Evolutionary conservation across 2,888 invertebrate genomes (phyloP).

Genomic region (Sarcophaga carnaria): DNA sequence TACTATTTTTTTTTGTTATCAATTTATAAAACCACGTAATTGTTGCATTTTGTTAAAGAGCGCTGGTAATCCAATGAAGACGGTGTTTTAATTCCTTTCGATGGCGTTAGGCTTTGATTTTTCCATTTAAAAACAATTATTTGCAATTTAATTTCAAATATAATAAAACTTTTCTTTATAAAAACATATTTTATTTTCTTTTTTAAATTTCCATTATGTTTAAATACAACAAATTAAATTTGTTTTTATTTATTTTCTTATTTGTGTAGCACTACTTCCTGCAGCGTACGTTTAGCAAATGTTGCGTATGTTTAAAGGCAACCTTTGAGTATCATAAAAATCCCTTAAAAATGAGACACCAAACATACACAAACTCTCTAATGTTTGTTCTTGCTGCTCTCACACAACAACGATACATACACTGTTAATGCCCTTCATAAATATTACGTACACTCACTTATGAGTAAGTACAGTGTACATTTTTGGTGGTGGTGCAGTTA

Average conservation of each 20-base stretch:
- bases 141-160: constrained; percentile 22
- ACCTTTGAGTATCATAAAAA: constrained; percentile 61
- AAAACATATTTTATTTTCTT: constrained; percentile 15
- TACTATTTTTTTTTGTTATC: constrained; percentile 6
- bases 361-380: constrained; percentile 4
- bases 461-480: not conserved
- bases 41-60: constrained; percentile 51
- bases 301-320: constrained; percentile 74
- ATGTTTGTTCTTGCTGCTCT: not conserved
- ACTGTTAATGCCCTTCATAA: not conserved
- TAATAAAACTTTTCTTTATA: constrained; percentile 13
- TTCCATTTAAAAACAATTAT: not conserved
- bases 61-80: constrained; percentile 28
- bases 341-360: constrained; percentile 55
- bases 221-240: constrained; percentile 54
- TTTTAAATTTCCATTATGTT: not conserved
- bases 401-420: constrained; percentile 2
- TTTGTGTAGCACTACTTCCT: constrained; percentile 76
- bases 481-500: constrained; percentile 52
- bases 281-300: constrained; percentile 79
- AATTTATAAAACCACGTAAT: constrained; percentile 42
- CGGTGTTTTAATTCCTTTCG: constrained; percentile 29
- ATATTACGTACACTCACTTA: not conserved
- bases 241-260: not conserved
- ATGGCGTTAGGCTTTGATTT: not conserved